phyloP scores from a whole-genome alignment of 2,113 vertebrate species.

The Hemibates koningsi region DNA sequence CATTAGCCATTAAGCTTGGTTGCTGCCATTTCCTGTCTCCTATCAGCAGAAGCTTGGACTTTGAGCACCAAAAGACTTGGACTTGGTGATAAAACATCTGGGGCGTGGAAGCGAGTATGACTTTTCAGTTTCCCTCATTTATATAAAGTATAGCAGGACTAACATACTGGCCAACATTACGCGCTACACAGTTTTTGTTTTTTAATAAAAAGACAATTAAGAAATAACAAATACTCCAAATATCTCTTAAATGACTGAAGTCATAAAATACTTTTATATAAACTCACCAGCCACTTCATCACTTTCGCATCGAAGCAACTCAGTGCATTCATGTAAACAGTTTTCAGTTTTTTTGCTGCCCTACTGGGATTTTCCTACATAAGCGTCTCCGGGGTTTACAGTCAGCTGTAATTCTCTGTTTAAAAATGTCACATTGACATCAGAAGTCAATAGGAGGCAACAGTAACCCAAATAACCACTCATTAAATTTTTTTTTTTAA shows the following conservation, averaged over 20 bases:
- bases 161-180: background rate
- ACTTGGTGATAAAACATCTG: conserved; percentile 39
- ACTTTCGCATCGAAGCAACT: background rate
- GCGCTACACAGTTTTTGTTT: background rate
- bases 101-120: background rate
- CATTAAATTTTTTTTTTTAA: background rate
- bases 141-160: background rate
- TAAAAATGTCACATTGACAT: background rate
- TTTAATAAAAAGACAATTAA: background rate
- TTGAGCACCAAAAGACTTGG: conserved; percentile 21
- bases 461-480: background rate
- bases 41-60: conserved; percentile 60
- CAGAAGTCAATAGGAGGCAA: background rate
- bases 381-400: background rate
- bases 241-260: background rate
- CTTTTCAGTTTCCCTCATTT: background rate
- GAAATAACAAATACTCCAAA: background rate
- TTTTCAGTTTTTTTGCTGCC: background rate
- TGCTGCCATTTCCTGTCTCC: conserved; percentile 73
- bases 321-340: background rate
- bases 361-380: background rate
- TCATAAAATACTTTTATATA: background rate
- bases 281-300: background rate
- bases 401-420: background rate
- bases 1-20: conserved; percentile 61